Conservation (phyloP, 2,888 invertebrate genomes). For the Phortica magna region DNA sequence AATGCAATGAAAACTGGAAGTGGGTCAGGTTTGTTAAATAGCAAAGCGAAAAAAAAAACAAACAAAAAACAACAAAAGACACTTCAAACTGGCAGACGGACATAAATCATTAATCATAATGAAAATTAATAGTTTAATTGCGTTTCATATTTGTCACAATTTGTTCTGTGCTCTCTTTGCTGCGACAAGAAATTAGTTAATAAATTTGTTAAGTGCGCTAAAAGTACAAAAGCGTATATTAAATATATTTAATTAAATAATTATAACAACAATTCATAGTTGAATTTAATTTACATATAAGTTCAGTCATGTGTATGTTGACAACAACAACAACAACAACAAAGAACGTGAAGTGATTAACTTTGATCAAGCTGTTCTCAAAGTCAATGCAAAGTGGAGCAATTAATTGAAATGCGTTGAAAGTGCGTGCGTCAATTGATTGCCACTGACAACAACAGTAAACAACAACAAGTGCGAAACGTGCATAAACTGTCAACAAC, state of each 20-base stretch:
- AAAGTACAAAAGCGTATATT: background rate
- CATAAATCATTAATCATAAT: conserved; percentile 16
- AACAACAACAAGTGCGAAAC: conserved; percentile 26
- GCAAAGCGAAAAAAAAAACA: background rate
- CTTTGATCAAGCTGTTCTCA: background rate
- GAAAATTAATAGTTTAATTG: conserved; percentile 28
- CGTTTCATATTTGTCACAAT: conserved; percentile 30
- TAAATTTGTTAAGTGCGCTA: background rate
- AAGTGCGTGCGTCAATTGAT: conserved; percentile 58
- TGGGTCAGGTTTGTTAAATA: background rate
- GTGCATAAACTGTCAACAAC: conserved; percentile 28
- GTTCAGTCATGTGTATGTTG: too few relatives aligned
- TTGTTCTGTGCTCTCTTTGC: background rate
- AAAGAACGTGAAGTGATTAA: background rate
- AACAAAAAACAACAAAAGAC: background rate
- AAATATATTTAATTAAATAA: too few relatives aligned
- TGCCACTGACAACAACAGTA: conserved; percentile 27
- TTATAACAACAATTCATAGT: too few relatives aligned
- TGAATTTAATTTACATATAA: too few relatives aligned
- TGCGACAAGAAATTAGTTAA: background rate
- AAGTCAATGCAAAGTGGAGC: conserved; percentile 57
- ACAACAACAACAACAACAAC: too few relatives aligned
- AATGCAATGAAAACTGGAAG: background rate
- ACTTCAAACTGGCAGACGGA: conserved; percentile 13
- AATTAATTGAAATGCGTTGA: conserved; percentile 70